Conservation (phyloP, 2,113 vertebrate species). For the Mellivora capensis region DNA sequence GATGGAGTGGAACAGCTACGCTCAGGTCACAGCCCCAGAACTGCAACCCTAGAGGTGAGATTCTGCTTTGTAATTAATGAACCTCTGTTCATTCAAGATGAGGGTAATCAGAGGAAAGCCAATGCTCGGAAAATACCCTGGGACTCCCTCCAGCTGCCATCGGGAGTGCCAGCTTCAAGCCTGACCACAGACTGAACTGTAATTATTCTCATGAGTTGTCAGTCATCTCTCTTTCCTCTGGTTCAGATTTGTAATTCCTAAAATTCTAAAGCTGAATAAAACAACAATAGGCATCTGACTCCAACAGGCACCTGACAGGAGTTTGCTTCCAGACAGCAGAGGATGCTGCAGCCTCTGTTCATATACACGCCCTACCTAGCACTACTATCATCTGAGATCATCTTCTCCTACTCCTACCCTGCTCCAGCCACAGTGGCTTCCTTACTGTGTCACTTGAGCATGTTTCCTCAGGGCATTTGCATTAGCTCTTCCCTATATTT, state of each 20-base stretch:
- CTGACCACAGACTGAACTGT: neutral
- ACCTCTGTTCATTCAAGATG: neutral
- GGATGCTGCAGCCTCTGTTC: neutral
- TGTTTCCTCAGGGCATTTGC: neutral
- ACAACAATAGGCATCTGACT: neutral
- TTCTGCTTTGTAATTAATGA: constrained; percentile 48
- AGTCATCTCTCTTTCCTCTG: neutral
- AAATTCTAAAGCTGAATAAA: neutral
- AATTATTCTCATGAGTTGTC: neutral
- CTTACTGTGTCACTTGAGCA: neutral
- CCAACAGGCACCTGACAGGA: neutral
- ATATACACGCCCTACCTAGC: too few relatives aligned
- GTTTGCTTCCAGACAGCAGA: neutral
- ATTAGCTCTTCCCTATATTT: neutral
- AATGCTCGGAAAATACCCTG: neutral
- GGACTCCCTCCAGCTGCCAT: neutral
- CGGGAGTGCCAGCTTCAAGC: neutral
- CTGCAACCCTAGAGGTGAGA: constrained; percentile 48
- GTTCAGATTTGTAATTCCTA: neutral
- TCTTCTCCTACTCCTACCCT: rapidly evolving
- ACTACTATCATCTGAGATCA: neutral
- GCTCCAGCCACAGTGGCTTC: neutral
- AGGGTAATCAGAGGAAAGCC: neutral
- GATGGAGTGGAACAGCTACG: neutral
- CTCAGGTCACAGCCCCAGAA: constrained; percentile 40